Evolutionary conservation across 2,888 invertebrate genomes (phyloP).

Genomic region (Ormyrus labotus): DNA sequence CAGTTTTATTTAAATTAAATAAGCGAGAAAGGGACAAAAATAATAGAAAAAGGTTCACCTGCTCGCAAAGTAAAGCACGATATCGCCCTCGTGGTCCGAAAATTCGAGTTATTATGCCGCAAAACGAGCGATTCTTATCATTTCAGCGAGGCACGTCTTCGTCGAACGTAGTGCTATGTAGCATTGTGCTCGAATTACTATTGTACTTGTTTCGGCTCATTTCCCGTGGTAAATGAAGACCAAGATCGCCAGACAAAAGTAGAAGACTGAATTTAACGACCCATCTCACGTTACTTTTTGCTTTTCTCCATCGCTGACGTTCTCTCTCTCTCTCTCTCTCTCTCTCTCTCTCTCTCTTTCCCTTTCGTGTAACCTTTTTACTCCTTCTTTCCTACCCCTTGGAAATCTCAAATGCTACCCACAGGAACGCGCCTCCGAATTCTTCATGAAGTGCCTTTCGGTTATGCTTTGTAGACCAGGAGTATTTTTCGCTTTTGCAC

Average conservation of each 20-base stretch:
- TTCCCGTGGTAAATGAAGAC: constrained; percentile 40
- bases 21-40: no score
- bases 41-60: background rate
- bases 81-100: constrained; percentile 34
- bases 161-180: constrained; percentile 36
- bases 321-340: background rate
- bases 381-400: background rate
- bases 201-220: constrained; percentile 49
- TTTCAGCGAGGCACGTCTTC: constrained; percentile 36
- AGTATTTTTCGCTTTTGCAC: background rate
- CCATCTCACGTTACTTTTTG: constrained; percentile 39
- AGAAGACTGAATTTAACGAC: constrained; percentile 50
- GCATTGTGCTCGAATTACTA: constrained; percentile 35
- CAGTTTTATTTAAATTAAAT: no score
- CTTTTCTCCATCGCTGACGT: background rate
- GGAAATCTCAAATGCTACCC: constrained; percentile 24
- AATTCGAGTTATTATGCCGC: constrained; percentile 49
- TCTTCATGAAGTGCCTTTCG: constrained; percentile 30
- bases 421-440: constrained; percentile 19
- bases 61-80: constrained; percentile 19
- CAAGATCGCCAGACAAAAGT: constrained; percentile 9
- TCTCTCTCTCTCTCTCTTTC: background rate
- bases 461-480: constrained; percentile 2
- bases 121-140: constrained; percentile 49
- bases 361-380: constrained; percentile 7